Percentiles rank a stretch among this genome's conserved stretches.
These are phyloP conservation scores for Drosophila paranaensis DNA, from an alignment of 2,888 invertebrate species.

Conservation along the genomic window DNA sequence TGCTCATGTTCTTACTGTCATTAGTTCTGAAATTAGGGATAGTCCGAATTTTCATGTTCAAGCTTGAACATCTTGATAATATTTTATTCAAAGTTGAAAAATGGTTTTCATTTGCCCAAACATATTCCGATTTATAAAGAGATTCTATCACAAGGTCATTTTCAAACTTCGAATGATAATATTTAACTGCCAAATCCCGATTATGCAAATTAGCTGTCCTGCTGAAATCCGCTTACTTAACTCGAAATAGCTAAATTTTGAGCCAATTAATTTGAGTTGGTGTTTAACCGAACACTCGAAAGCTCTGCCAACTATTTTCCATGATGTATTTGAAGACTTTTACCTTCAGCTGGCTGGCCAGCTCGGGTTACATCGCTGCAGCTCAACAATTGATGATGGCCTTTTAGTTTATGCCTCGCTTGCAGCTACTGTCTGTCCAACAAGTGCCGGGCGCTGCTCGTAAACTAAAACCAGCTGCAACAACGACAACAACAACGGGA, in stretches of 20 bases:
- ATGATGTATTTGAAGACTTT: neutral
- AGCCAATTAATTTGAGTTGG: neutral
- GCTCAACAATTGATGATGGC: constrained; percentile 15
- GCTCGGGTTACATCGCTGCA: constrained; percentile 6
- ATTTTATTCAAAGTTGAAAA: no score
- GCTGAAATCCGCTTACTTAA: neutral
- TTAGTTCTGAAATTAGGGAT: no score
- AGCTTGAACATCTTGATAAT: no score
- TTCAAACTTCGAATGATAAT: no score
- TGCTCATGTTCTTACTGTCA: no score
- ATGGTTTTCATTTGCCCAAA: no score
- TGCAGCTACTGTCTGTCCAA: constrained; percentile 15
- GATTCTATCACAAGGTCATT: no score
- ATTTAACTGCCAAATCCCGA: neutral
- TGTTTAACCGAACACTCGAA: constrained; percentile 1
- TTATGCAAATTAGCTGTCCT: neutral
- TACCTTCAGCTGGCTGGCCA: neutral
- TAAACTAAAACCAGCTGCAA: constrained; percentile 20
- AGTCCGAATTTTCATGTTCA: no score
- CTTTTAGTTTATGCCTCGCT: constrained; percentile 2
- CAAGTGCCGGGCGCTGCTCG: constrained; percentile 32
- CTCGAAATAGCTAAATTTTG: neutral
- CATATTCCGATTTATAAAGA: no score
- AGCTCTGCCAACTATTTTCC: neutral
- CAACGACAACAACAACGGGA: no score